phyloP scores from a whole-genome alignment of 2,797 vertebrate species.

The Epinephelus coioides region DNA sequence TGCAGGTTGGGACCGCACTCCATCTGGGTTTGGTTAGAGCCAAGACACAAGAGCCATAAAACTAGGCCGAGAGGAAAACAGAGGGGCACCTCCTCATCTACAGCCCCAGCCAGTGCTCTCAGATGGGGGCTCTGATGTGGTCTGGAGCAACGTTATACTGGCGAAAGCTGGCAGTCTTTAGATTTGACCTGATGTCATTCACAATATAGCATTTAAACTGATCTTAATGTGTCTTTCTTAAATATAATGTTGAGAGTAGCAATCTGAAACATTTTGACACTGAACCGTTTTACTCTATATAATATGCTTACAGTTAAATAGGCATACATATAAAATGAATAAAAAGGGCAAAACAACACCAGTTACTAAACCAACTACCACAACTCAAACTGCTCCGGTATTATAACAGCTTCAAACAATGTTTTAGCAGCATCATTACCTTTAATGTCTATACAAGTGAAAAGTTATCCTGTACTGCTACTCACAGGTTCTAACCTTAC shows the following conservation, averaged over 20 bases:
- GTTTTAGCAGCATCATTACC: neutral
- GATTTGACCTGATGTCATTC: slow-evolving; percentile 46
- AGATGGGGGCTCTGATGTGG: slow-evolving; percentile 72
- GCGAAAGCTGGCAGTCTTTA: slow-evolving; percentile 50
- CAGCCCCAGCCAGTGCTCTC: slow-evolving; percentile 59
- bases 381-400: no score
- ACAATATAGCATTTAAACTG: slow-evolving; percentile 32
- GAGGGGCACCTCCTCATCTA: slow-evolving; percentile 74
- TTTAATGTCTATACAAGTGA: neutral
- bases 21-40: slow-evolving; percentile 80
- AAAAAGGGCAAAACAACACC: slow-evolving; percentile 6
- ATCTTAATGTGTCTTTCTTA: slow-evolving; percentile 8
- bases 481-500: neutral
- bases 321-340: neutral
- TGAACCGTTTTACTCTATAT: neutral
- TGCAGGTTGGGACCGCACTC: slow-evolving; percentile 76
- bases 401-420: no score
- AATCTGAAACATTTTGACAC: neutral
- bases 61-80: slow-evolving; percentile 66
- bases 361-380: no score
- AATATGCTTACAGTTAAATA: neutral
- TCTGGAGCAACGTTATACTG: slow-evolving; percentile 41
- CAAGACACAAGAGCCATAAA: slow-evolving; percentile 74
- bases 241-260: slow-evolving; percentile 10
- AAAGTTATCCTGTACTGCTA: neutral